Percentiles rank a stretch among this genome's conserved stretches.
Evolutionary conservation across 2,797 vertebrate genomes (phyloP).

Genomic region (Mus spretus): DNA sequence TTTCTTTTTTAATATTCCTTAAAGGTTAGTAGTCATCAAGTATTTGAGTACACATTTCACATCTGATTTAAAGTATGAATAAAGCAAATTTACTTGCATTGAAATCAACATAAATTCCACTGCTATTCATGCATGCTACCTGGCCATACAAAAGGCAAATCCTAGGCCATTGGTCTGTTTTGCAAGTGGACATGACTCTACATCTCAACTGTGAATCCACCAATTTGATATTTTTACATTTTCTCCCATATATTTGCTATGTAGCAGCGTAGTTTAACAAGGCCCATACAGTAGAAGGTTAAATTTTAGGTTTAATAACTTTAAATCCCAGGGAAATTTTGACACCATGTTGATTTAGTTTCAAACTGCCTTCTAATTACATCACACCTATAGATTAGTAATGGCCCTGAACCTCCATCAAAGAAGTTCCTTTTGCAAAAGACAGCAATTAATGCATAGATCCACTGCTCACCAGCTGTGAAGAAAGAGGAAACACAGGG

Average conservation of each 20-base stretch:
- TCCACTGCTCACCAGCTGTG: neutral
- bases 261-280: conserved; percentile 38
- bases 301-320: conserved; percentile 50
- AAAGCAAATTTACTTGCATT: conserved; percentile 71
- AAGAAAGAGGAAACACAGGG: neutral
- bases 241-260: conserved; percentile 17
- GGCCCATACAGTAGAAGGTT: neutral
- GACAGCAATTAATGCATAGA: neutral
- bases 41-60: conserved; percentile 65
- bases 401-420: neutral
- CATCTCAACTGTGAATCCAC: conserved; percentile 53
- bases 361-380: neutral
- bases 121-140: conserved; percentile 59
- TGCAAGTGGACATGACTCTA: conserved; percentile 63
- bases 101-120: conserved; percentile 72
- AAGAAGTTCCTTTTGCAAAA: neutral
- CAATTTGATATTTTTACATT: conserved; percentile 69
- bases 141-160: conserved; percentile 42
- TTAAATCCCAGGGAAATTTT: neutral
- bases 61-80: conserved; percentile 61
- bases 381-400: neutral
- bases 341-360: neutral
- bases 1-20: conserved; percentile 42
- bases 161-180: conserved; percentile 28
- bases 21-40: conserved; percentile 49